Conservation (phyloP, 2,113 vertebrate species). For the Choloepus hoffmanni region DNA sequence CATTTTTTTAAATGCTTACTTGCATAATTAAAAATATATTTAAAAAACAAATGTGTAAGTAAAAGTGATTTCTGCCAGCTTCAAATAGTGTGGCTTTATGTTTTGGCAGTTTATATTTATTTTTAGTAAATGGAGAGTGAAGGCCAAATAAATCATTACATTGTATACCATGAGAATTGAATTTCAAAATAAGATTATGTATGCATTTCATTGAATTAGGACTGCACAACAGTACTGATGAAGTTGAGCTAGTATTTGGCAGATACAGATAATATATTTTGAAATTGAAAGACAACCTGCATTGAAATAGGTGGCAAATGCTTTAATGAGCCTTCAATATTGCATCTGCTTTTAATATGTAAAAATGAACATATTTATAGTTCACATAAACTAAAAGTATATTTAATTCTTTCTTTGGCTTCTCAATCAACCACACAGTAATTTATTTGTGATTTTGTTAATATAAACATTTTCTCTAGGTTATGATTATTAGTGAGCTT, state of each 20-base stretch:
- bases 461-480: neutral
- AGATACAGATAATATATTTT: constrained; percentile 47
- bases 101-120: constrained; percentile 48
- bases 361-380: constrained; percentile 39
- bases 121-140: neutral
- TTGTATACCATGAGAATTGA: constrained; percentile 7
- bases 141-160: neutral
- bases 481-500: neutral
- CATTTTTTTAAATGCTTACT: neutral
- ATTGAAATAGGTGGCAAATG: constrained; percentile 26
- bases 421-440: neutral
- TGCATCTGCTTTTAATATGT: constrained; percentile 46
- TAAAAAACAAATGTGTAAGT: constrained; percentile 32
- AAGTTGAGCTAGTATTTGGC: constrained; percentile 35
- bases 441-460: constrained; percentile 54
- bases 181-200: constrained; percentile 54
- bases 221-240: neutral
- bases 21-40: constrained; percentile 17
- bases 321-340: constrained; percentile 42
- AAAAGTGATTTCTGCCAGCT: constrained; percentile 36
- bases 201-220: neutral
- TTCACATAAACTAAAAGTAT: constrained; percentile 36
- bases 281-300: neutral
- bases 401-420: neutral
- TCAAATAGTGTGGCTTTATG: neutral